Percentiles rank a stretch among this genome's conserved stretches.
Conservation (phyloP, 2,888 invertebrate genomes). For the Hydriomena furcata region DNA sequence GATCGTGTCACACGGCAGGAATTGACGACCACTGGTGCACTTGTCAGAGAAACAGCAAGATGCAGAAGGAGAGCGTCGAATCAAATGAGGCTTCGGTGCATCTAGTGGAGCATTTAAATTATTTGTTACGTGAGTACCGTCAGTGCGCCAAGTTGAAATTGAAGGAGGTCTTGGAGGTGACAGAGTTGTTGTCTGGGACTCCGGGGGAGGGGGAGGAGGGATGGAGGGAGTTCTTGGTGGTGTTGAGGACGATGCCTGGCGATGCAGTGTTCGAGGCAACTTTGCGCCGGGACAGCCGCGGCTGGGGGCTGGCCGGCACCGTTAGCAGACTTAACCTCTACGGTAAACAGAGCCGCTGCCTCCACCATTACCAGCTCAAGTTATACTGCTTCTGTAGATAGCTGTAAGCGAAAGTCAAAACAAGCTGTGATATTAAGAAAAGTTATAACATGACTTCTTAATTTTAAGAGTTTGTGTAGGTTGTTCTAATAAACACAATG, state of each 20-base stretch:
- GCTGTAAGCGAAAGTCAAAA: constrained; percentile 29
- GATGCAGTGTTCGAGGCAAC: constrained; percentile 92
- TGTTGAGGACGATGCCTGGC: constrained; percentile 86
- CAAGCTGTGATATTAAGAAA: constrained; percentile 43
- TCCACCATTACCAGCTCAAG: constrained; percentile 89
- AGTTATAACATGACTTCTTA: constrained; percentile 4
- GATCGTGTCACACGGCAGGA: constrained; percentile 90
- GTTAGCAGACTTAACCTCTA: constrained; percentile 91
- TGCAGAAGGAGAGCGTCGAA: constrained; percentile 77
- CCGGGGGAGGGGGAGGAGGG: constrained; percentile 62
- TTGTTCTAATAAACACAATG: neutral
- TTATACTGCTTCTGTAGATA: constrained; percentile 89
- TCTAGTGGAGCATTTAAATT: constrained; percentile 86
- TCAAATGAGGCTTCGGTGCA: constrained; percentile 84
- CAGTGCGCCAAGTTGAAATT: constrained; percentile 87
- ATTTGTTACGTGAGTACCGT: constrained; percentile 81
- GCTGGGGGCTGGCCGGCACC: constrained; percentile 85
- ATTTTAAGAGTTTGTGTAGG: constrained; percentile 4
- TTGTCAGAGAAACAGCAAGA: constrained; percentile 87
- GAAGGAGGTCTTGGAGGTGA: constrained; percentile 85
- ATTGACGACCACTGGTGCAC: constrained; percentile 95
- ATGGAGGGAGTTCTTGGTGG: constrained; percentile 85
- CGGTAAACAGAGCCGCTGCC: constrained; percentile 91
- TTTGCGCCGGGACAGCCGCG: constrained; percentile 65
- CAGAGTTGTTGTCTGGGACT: constrained; percentile 80